A percentile compares a stretch with the other conserved stretches of the same genome.
Evolutionary conservation across 2,797 vertebrate genomes (phyloP).

Genomic region (Geotrypetes seraphini): DNA sequence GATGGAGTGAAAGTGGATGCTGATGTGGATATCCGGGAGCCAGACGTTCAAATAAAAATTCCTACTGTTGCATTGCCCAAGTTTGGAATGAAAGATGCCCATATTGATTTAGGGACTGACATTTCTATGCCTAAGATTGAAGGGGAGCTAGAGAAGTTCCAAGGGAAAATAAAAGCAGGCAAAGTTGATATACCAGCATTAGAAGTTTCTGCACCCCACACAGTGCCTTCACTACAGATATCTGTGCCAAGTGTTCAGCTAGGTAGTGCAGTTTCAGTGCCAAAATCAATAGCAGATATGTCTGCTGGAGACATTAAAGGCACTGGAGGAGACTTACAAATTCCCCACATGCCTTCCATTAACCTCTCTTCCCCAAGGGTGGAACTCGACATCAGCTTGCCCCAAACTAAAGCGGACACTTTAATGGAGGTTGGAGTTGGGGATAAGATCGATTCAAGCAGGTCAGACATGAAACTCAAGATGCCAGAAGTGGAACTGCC

Average conservation of each 20-base stretch:
- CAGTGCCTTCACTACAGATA: slow-evolving; percentile 57
- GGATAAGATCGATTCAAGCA: slow-evolving; percentile 7
- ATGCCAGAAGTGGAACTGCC: slow-evolving; percentile 46
- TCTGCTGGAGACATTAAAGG: slow-evolving; percentile 51
- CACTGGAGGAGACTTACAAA: slow-evolving; percentile 57
- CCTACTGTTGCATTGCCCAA: slow-evolving; percentile 55
- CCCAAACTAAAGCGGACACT: slow-evolving; percentile 30
- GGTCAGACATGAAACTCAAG: slow-evolving; percentile 25
- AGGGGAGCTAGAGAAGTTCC: neutral
- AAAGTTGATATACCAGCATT: slow-evolving; percentile 54
- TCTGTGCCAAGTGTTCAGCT: slow-evolving; percentile 46
- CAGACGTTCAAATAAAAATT: slow-evolving; percentile 46
- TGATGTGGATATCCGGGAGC: slow-evolving; percentile 31
- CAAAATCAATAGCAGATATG: slow-evolving; percentile 53
- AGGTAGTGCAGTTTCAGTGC: slow-evolving; percentile 47
- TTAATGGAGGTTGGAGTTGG: neutral
- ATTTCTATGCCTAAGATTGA: neutral
- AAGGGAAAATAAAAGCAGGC: slow-evolving; percentile 3
- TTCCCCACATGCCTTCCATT: slow-evolving; percentile 53
- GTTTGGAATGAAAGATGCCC: slow-evolving; percentile 41
- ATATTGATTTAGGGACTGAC: slow-evolving; percentile 12
- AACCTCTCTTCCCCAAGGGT: slow-evolving; percentile 54
- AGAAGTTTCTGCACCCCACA: slow-evolving; percentile 39
- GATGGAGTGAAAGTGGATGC: slow-evolving; percentile 16
- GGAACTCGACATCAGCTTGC: slow-evolving; percentile 46